Evolutionary conservation across 2,797 vertebrate genomes (phyloP).

Genomic region (Anomalospiza imberbis): DNA sequence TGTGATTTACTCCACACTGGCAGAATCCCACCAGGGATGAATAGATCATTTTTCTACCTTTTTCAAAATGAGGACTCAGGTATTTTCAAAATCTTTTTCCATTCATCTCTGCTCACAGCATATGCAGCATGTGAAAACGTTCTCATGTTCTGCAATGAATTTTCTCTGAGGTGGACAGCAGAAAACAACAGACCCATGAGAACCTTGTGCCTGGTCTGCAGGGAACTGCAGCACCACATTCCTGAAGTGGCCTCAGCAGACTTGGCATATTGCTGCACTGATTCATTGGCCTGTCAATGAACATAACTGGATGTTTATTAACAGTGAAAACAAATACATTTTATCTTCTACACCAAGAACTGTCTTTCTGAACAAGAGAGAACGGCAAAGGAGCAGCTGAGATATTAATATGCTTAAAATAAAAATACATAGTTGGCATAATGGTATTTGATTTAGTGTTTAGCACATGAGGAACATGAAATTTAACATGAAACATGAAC

Average conservation of each 20-base stretch:
- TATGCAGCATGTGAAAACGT: neutral
- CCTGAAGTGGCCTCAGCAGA: neutral
- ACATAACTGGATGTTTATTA: neutral
- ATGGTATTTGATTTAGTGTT: neutral
- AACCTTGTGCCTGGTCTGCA: neutral
- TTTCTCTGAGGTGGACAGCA: neutral
- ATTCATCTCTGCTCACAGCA: conserved; percentile 4
- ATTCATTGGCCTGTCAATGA: conserved; percentile 12
- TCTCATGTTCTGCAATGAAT: neutral
- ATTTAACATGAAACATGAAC: neutral
- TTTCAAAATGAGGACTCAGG: neutral
- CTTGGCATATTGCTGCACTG: neutral
- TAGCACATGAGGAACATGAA: neutral
- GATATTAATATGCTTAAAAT: neutral
- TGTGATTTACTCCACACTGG: neutral
- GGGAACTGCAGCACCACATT: neutral
- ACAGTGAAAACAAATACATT: neutral
- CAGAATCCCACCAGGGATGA: conserved; percentile 12
- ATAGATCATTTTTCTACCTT: neutral
- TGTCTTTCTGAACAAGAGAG: neutral
- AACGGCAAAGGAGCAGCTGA: neutral
- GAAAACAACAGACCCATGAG: neutral
- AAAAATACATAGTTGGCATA: neutral
- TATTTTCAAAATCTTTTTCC: conserved; percentile 3
- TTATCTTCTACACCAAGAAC: neutral